Conservation (phyloP, 2,797 vertebrate species). For the Sebastes flavidus region DNA sequence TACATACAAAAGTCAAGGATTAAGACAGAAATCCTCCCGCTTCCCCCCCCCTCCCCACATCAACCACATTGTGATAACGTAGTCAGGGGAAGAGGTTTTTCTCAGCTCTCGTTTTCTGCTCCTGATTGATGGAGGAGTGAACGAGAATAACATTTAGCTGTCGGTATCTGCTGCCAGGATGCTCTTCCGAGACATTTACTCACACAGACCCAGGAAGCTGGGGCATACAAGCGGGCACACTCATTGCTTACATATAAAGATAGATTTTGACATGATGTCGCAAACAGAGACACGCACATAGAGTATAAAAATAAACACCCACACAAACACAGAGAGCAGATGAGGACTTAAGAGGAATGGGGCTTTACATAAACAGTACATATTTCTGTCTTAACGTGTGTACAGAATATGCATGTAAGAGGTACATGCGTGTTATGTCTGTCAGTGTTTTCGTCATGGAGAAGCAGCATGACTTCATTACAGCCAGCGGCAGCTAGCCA, state of each 20-base stretch:
- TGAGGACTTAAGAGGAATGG: background rate
- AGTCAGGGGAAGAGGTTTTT: conserved; percentile 37
- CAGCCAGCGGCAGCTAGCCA: conserved; percentile 53
- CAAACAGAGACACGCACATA: background rate
- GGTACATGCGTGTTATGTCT: conserved; percentile 20
- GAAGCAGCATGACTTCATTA: conserved; percentile 57
- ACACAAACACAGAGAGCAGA: background rate
- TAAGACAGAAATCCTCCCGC: conserved; percentile 24
- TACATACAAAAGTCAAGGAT: conserved; percentile 38
- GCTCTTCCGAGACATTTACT: conserved; percentile 20
- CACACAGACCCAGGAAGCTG: background rate
- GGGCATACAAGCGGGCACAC: background rate
- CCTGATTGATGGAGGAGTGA: conserved; percentile 47
- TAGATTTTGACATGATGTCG: background rate
- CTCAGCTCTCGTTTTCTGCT: conserved; percentile 36
- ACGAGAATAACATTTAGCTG: conserved; percentile 36
- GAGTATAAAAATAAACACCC: background rate
- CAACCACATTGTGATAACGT: conserved; percentile 22
- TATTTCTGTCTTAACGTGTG: background rate
- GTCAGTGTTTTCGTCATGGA: conserved; percentile 37
- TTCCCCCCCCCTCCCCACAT: background rate
- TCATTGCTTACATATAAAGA: background rate
- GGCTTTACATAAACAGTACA: background rate
- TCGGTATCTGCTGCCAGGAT: conserved; percentile 31
- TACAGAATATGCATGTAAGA: background rate